These are phyloP conservation scores for Cryptus armator DNA, from an alignment of 2,888 invertebrate genomes.

Conservation along the genomic window DNA sequence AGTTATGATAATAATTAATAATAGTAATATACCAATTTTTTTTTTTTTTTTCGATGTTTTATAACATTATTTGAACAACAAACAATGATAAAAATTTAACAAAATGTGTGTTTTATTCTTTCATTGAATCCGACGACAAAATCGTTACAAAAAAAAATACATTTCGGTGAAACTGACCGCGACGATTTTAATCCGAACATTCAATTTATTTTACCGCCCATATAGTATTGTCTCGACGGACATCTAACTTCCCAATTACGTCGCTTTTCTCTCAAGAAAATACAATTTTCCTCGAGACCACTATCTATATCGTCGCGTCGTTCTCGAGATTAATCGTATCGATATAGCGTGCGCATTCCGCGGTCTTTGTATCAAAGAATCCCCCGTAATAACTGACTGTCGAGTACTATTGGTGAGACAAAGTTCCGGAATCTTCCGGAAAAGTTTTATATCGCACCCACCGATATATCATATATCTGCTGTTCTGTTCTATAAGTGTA, in stretches of 20 bases:
- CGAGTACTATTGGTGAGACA: not conserved
- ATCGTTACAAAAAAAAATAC: no score
- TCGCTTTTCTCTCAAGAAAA: not conserved
- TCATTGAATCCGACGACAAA: no score
- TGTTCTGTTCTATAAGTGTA: not conserved
- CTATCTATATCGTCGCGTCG: not conserved
- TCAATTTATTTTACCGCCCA: no score
- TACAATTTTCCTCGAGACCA: constrained; percentile 30
- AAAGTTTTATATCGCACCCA: constrained; percentile 36
- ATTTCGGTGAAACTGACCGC: no score
- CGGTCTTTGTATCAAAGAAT: constrained; percentile 22
- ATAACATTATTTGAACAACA: no score
- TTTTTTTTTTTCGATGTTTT: no score
- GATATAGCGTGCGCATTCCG: constrained; percentile 9
- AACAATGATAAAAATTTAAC: no score
- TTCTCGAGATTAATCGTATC: constrained; percentile 48
- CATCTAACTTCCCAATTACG: not conserved
- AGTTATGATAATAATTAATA: no score
- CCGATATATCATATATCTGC: not conserved
- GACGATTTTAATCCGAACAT: no score
- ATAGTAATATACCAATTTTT: no score
- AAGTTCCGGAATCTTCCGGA: constrained; percentile 5
- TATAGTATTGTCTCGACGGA: not conserved
- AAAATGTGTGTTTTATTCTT: no score
- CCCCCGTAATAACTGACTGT: constrained; percentile 16